A percentile compares a stretch with the other conserved stretches of the same genome.
Conservation (phyloP, 2,888 invertebrate species). For the Sphaerophoria rueppellii region DNA sequence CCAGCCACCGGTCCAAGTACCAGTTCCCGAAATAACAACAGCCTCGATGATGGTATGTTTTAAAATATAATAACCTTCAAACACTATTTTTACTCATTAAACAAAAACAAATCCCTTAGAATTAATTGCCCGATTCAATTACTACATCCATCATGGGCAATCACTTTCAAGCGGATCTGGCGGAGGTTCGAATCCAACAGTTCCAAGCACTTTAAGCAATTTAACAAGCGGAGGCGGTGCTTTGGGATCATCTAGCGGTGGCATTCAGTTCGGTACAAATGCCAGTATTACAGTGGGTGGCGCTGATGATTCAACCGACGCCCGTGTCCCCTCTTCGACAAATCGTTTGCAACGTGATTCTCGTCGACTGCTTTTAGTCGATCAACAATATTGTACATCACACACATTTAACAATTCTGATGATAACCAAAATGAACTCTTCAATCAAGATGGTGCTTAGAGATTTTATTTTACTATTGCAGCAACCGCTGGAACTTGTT, state of each 20-base stretch:
- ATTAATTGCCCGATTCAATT: constrained; percentile 63
- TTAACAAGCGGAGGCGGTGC: constrained; percentile 5
- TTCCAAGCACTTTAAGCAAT: constrained; percentile 20
- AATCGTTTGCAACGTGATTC: constrained; percentile 76
- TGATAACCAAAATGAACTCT: constrained; percentile 85
- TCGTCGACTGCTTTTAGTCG: constrained; percentile 77
- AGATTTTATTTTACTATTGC: too few relatives aligned
- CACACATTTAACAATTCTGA: constrained; percentile 85
- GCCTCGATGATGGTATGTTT: constrained; percentile 56
- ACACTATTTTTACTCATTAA: background rate
- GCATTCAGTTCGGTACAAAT: constrained; percentile 48
- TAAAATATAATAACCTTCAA: background rate
- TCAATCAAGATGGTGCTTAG: constrained; percentile 85
- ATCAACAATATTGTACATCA: constrained; percentile 79
- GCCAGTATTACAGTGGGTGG: constrained; percentile 55
- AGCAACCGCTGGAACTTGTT: background rate
- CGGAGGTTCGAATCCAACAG: constrained; percentile 36
- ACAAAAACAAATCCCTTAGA: constrained; percentile 19
- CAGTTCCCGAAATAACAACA: constrained; percentile 36
- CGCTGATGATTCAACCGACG: constrained; percentile 55
- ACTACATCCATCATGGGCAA: constrained; percentile 63
- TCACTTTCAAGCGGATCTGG: constrained; percentile 33
- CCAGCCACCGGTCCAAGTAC: constrained; percentile 30
- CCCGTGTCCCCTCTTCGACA: constrained; percentile 66
- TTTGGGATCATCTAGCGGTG: constrained; percentile 25